phyloP scores from a whole-genome alignment of 2,888 invertebrate species.

The Lycocerus yunnanus region DNA sequence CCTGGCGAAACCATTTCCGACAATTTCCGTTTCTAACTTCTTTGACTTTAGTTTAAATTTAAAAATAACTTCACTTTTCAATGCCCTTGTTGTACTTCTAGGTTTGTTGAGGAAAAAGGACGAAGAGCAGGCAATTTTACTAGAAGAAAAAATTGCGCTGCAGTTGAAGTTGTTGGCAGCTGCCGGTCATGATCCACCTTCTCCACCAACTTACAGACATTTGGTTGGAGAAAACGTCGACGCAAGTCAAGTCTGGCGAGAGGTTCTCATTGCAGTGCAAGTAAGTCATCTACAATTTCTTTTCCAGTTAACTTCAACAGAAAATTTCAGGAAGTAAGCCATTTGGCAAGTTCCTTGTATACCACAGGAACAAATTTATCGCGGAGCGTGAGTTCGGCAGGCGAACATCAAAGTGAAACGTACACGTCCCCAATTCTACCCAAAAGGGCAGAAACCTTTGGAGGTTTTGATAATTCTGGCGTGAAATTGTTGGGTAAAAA shows the following conservation, averaged over 20 bases:
- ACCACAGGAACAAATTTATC: constrained; percentile 79
- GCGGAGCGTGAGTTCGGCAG: constrained; percentile 91
- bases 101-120: constrained; percentile 87
- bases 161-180: constrained; percentile 78
- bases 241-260: constrained; percentile 79
- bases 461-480: constrained; percentile 80
- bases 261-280: constrained; percentile 76
- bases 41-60: background rate
- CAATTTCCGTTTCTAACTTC: background rate
- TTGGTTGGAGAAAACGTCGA: constrained; percentile 78
- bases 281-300: constrained; percentile 50
- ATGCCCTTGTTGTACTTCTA: constrained; percentile 48
- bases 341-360: constrained; percentile 74
- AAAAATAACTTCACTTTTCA: background rate
- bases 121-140: constrained; percentile 79
- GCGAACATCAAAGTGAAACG: constrained; percentile 86
- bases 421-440: constrained; percentile 87
- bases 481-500: constrained; percentile 51
- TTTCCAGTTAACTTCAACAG: background rate
- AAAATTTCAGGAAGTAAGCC: constrained; percentile 68
- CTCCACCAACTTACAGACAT: constrained; percentile 74
- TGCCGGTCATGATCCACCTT: constrained; percentile 65
- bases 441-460: constrained; percentile 93
- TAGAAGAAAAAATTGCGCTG: constrained; percentile 88
- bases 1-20: background rate